Conservation (phyloP, 2,113 vertebrate genomes). For the Pristiophorus japonicus region DNA sequence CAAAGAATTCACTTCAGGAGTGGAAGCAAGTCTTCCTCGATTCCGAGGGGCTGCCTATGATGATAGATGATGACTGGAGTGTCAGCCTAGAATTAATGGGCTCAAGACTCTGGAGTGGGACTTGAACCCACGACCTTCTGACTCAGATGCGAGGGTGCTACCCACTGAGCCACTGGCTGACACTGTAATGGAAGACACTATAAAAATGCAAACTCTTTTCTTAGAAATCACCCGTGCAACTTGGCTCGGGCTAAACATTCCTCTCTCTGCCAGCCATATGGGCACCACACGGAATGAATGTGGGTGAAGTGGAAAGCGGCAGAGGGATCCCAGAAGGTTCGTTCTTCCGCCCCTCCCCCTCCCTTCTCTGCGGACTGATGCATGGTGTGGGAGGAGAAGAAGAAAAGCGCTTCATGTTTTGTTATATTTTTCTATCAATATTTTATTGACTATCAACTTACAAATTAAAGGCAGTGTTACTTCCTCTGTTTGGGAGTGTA, state of each 20-base stretch:
- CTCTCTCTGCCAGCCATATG: neutral
- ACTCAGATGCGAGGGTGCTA: no score
- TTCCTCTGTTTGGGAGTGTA: slow-evolving; percentile 30
- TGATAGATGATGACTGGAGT: no score
- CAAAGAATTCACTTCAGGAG: no score
- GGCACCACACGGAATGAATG: neutral
- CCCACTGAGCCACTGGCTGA: no score
- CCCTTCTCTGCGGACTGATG: neutral
- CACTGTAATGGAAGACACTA: neutral
- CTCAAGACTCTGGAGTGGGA: no score
- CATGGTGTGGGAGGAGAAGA: slow-evolving; percentile 2
- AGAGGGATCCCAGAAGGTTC: neutral
- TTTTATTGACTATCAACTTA: slow-evolving; percentile 37
- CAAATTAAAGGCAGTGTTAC: slow-evolving; percentile 27
- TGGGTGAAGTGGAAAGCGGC: neutral
- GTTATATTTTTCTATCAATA: slow-evolving; percentile 32
- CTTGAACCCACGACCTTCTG: no score
- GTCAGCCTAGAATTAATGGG: no score
- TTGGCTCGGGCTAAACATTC: neutral
- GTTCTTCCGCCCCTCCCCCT: neutral
- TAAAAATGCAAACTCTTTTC: neutral
- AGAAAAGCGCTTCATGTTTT: neutral
- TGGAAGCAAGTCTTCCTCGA: no score
- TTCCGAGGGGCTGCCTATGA: no score
- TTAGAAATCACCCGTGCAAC: no score